A percentile compares a stretch with the other conserved stretches of the same genome.
Conservation (phyloP, 2,113 vertebrate genomes). For the Oxyura jamaicensis region DNA sequence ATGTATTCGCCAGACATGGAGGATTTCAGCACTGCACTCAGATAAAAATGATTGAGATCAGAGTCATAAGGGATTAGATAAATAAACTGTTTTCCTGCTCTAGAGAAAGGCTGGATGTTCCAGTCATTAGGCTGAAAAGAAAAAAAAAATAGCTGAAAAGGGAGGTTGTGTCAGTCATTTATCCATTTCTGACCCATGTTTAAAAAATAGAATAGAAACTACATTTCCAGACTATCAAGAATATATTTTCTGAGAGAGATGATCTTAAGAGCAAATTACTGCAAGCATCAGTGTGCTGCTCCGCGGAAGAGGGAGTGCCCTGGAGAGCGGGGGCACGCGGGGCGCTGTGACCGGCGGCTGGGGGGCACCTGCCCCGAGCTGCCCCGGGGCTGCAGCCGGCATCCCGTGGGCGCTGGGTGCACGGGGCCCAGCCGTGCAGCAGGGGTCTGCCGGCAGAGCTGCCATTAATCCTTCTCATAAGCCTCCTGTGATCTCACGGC, state of each 20-base stretch:
- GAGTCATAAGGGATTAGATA: neutral
- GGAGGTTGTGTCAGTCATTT: neutral
- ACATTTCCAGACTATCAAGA: neutral
- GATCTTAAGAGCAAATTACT: neutral
- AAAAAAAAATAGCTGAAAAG: neutral
- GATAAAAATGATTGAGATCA: neutral
- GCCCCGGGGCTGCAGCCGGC: fast-evolving
- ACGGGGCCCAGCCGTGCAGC: fast-evolving
- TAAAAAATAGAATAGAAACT: neutral
- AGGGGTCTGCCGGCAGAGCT: fast-evolving
- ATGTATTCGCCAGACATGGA: neutral
- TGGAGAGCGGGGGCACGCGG: fast-evolving
- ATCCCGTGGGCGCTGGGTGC: fast-evolving
- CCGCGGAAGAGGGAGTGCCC: fast-evolving
- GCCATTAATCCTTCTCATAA: neutral
- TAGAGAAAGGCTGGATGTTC: neutral
- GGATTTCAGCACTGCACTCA: neutral
- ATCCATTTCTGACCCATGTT: neutral
- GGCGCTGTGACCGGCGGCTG: too few species aligned
- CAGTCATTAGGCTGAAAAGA: neutral
- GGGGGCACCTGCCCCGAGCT: neutral
- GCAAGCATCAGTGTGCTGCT: fast-evolving
- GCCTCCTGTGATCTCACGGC: neutral
- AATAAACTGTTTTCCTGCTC: neutral
- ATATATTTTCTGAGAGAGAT: neutral